Conservation (phyloP, 2,888 invertebrate species). For the Aspidapion aeneum region DNA sequence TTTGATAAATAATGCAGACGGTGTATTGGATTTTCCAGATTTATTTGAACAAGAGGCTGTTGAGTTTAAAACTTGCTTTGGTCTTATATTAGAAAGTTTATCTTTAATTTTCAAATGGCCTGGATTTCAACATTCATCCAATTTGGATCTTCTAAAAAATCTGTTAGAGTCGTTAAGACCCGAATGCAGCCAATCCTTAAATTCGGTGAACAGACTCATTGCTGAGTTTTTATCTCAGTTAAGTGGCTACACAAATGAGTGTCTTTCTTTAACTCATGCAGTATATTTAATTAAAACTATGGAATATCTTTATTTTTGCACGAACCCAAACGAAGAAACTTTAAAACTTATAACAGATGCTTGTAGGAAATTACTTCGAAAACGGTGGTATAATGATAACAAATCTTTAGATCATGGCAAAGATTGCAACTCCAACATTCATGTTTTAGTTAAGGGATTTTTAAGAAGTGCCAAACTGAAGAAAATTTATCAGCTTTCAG, state of each 20-base stretch:
- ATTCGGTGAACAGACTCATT: slow-evolving; percentile 40
- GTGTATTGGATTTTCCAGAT: slow-evolving; percentile 54
- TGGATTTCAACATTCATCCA: slow-evolving; percentile 44
- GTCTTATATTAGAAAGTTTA: slow-evolving; percentile 45
- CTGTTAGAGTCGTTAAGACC: slow-evolving; percentile 53
- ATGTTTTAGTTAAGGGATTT: slow-evolving; percentile 62
- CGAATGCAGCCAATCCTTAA: slow-evolving; percentile 32
- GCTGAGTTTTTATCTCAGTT: slow-evolving; percentile 47
- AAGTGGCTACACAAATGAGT: slow-evolving; percentile 50
- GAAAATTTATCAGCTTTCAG: slow-evolving; percentile 57
- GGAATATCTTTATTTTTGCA: slow-evolving; percentile 48
- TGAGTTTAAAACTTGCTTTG: slow-evolving; percentile 49
- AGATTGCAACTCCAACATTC: slow-evolving; percentile 45
- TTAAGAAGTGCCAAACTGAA: slow-evolving; percentile 56
- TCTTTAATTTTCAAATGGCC: slow-evolving; percentile 52
- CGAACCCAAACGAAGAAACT: slow-evolving; percentile 45
- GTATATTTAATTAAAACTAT: slow-evolving; percentile 54
- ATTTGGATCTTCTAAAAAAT: slow-evolving; percentile 46
- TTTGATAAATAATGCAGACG: slow-evolving; percentile 52
- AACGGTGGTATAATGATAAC: slow-evolving; percentile 65
- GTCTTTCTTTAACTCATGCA: slow-evolving; percentile 55
- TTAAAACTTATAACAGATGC: slow-evolving; percentile 51
- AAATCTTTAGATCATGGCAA: slow-evolving; percentile 64
- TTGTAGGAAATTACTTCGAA: slow-evolving; percentile 56
- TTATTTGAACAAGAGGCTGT: slow-evolving; percentile 53